phyloP scores from a whole-genome alignment of 2,888 invertebrate genomes.

The Drosophila pegasa region DNA sequence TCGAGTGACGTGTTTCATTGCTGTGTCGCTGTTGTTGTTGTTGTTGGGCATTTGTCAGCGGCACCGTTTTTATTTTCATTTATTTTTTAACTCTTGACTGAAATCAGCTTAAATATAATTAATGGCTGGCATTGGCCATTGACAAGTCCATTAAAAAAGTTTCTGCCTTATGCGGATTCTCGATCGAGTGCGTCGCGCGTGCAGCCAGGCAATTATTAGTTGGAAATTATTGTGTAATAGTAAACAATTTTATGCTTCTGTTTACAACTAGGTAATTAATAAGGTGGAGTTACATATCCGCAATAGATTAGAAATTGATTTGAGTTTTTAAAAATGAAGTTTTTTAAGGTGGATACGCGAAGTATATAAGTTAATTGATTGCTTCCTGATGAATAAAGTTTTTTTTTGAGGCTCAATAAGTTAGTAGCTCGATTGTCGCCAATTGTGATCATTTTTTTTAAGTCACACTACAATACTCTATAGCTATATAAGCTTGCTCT shows the following conservation, averaged over 20 bases:
- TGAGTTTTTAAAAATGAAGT: neutral
- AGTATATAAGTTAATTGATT: neutral
- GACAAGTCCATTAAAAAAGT: slow-evolving; percentile 82
- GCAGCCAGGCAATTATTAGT: slow-evolving; percentile 8
- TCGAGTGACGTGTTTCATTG: slow-evolving; percentile 56
- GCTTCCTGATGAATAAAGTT: no score
- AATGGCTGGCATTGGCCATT: slow-evolving; percentile 78
- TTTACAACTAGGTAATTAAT: neutral
- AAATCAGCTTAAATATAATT: slow-evolving; percentile 82
- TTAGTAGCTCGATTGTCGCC: neutral
- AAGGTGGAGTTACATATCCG: slow-evolving; percentile 11
- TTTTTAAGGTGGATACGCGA: neutral
- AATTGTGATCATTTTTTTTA: no score
- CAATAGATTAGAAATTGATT: neutral
- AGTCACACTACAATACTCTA: no score
- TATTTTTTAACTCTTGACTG: slow-evolving; percentile 43
- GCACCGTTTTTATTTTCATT: slow-evolving; percentile 41
- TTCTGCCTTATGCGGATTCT: slow-evolving; percentile 41
- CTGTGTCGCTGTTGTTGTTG: slow-evolving; percentile 14
- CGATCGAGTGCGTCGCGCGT: slow-evolving; percentile 39
- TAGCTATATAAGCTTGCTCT: no score
- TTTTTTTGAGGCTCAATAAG: neutral
- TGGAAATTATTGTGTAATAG: neutral
- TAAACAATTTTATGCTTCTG: slow-evolving; percentile 5
- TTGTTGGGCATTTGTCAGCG: slow-evolving; percentile 65